phyloP scores from a whole-genome alignment of 1,140 invertebrate species.

The Lethrus apterus region DNA sequence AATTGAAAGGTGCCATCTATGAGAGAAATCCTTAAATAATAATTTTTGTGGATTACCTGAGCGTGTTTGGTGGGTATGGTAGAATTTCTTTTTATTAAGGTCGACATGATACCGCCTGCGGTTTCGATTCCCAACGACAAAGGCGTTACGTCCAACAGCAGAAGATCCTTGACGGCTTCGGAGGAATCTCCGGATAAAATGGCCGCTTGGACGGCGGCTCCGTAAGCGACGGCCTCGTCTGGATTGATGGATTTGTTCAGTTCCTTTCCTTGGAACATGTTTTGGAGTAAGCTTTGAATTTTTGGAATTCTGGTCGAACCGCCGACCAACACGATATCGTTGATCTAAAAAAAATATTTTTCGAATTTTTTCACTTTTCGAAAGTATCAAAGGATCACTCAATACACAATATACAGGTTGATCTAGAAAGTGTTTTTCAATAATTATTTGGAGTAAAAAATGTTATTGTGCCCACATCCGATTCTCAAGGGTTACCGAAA shows the following conservation, averaged over 20 bases:
- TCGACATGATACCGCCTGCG: slow-evolving; percentile 40
- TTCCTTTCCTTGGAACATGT: slow-evolving; percentile 61
- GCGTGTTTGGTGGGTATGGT: slow-evolving; percentile 50
- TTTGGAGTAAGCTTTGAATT: slow-evolving; percentile 49
- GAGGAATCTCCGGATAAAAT: slow-evolving; percentile 56
- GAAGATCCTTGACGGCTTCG: slow-evolving; percentile 51
- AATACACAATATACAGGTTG: too few relatives aligned
- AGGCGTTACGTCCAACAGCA: slow-evolving; percentile 48
- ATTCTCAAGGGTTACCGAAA: too few relatives aligned
- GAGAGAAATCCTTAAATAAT: too few relatives aligned
- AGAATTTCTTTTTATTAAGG: slow-evolving; percentile 47
- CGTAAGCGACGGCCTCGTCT: slow-evolving; percentile 72
- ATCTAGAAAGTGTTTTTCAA: too few relatives aligned
- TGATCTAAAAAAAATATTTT: slow-evolving; percentile 41
- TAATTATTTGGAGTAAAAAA: too few relatives aligned
- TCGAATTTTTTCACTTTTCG: too few relatives aligned
- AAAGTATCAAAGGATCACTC: too few relatives aligned
- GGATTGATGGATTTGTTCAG: slow-evolving; percentile 64
- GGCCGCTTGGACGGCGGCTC: slow-evolving; percentile 63
- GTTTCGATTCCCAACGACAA: slow-evolving; percentile 45
- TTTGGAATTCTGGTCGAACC: slow-evolving; percentile 58
- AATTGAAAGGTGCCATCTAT: too few relatives aligned
- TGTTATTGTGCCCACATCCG: too few relatives aligned
- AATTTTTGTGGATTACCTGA: slow-evolving; percentile 39
- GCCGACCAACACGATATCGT: slow-evolving; percentile 53